Evolutionary conservation across 1,140 invertebrate species (phyloP).

Genomic region (Aplysia californica): DNA sequence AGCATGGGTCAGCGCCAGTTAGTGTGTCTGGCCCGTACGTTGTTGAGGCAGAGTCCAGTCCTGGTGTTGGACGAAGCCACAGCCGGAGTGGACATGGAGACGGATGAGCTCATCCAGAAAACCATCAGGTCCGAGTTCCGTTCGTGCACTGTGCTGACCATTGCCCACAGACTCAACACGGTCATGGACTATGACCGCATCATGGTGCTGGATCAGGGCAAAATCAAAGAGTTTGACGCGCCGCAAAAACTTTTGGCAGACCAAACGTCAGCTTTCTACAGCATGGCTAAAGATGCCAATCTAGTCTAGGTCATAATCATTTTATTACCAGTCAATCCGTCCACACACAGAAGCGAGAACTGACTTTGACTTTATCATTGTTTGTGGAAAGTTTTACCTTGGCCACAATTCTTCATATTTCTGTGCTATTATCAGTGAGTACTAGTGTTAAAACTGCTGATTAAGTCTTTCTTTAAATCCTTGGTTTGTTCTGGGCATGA

Average conservation of each 20-base stretch:
- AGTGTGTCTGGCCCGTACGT: neutral
- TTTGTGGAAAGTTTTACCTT: no score
- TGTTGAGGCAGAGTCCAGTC: neutral
- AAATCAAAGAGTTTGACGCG: neutral
- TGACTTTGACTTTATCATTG: no score
- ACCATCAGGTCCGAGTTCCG: no score
- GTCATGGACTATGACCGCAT: neutral
- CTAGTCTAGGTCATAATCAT: no score
- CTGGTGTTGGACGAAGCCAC: neutral
- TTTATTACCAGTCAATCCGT: no score
- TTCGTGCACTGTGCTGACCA: neutral
- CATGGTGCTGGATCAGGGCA: neutral
- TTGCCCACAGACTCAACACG: neutral
- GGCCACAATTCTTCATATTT: no score
- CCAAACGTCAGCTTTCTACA: neutral
- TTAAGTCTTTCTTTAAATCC: no score
- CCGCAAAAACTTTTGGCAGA: neutral
- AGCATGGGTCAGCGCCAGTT: conserved; percentile 40
- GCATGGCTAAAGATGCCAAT: neutral
- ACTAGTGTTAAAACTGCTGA: no score
- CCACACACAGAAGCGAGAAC: no score
- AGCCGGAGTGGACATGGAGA: neutral
- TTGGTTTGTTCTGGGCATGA: no score
- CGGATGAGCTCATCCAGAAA: neutral
- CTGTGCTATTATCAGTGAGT: no score